Evolutionary conservation across 2,797 vertebrate species (phyloP), one percentile per base, ranked within the genome.

Genomic region (Echiichthys vipera): DNA sequence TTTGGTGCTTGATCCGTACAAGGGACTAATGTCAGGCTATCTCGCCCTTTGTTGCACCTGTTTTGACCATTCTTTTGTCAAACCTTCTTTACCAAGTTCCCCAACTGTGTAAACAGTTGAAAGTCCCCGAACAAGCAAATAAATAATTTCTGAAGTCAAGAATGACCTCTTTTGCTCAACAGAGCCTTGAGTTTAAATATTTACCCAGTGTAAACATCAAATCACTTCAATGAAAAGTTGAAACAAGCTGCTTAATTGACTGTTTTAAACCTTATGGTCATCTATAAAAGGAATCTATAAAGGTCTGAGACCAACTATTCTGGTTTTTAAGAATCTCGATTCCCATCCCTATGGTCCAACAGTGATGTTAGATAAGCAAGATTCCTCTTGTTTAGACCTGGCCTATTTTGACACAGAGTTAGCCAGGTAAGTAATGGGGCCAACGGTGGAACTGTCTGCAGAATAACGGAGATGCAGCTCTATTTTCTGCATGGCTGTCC

Each of bases 401-500:
- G 46, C 80, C 43, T 25, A 6, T 63, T 68, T 70, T 86, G 67
- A 77, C 66, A 78, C 59, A 75, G 69, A 81, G 74, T 71, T 79
- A 78, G 70, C 66, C 75, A 78, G 72, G 74, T 85, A 78, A 83
- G 76, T 86, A 89, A 89, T 84, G 74, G 65, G 77, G 71, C 61
- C 46, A 53, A 12, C 36, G 42, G 66, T 45, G 73, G 65, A 74
- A 67, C 50, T 62, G 83, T 83, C 81, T 37, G 27, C 57, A 64
- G 62, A 78, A 71, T 69, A 80, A 89, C 72, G 80, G 76, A 86
- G 59, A 83, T 71, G 20, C 57, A 62, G 76, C 76, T 78, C 76
- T 59, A 72, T 88, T 86, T 89, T 84, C 83, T 78, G 81, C 89
- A 80, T 64, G 81, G 77, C 34, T 5, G 57, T 88, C 84, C 67